Evolutionary conservation across 2,797 vertebrate species (phyloP).

Genomic region (Micrastur ruficollis): DNA sequence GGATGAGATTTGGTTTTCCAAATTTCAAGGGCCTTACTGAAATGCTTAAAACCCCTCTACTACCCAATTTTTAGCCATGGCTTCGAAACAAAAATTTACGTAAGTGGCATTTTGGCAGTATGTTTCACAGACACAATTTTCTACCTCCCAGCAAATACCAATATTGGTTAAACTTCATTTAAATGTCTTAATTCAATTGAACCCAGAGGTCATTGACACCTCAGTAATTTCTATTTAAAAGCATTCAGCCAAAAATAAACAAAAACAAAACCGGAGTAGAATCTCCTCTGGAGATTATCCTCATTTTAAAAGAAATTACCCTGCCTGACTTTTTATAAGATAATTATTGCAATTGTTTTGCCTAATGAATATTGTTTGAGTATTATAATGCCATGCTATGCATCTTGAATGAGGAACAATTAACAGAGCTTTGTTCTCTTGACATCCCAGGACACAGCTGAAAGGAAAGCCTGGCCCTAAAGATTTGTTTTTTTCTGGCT

Average conservation of each 20-base stretch:
- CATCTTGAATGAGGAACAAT: constrained; percentile 37
- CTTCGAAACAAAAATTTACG: neutral
- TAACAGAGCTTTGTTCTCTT: constrained; percentile 5
- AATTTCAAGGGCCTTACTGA: neutral
- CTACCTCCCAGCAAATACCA: constrained; percentile 47
- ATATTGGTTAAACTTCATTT: constrained; percentile 70
- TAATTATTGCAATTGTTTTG: constrained; percentile 63
- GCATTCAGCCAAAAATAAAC: constrained; percentile 67
- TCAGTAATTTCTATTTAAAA: constrained; percentile 75
- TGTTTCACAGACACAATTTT: constrained; percentile 31
- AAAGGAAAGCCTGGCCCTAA: constrained; percentile 17
- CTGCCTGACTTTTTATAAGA: constrained; percentile 42
- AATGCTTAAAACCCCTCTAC: neutral
- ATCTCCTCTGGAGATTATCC: constrained; percentile 51
- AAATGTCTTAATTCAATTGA: constrained; percentile 74
- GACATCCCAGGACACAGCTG: constrained; percentile 10
- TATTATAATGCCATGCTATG: neutral
- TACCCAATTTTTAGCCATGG: neutral
- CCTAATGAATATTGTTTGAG: constrained; percentile 45
- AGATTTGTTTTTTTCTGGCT: neutral
- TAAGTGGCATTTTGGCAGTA: constrained; percentile 50
- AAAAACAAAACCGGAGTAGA: constrained; percentile 50
- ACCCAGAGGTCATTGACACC: constrained; percentile 69
- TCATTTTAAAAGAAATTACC: constrained; percentile 65
- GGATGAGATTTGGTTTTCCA: neutral